Conservation (phyloP, 2,888 invertebrate species). For the Muscina levida region DNA sequence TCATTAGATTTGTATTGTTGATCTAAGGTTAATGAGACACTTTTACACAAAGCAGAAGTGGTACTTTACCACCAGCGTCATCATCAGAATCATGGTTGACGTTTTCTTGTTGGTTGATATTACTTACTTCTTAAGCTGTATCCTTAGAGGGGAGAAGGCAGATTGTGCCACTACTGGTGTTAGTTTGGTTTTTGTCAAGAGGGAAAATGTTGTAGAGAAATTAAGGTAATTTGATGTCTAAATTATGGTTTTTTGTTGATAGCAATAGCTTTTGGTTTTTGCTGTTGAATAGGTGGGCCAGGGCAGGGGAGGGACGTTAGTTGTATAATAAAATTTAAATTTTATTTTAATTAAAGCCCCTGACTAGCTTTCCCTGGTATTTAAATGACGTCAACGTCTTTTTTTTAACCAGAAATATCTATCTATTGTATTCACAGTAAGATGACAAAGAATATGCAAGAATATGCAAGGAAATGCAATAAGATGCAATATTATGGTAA, state of each 20-base stretch:
- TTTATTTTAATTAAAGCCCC: conserved; percentile 30
- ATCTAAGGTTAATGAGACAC: conserved; percentile 64
- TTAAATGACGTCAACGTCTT: too few relatives aligned
- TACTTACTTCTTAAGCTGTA: not conserved
- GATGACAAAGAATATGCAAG: too few relatives aligned
- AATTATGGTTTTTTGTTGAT: conserved; percentile 22
- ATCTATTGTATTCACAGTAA: too few relatives aligned
- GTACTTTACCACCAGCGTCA: conserved; percentile 36
- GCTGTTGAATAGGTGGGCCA: not conserved
- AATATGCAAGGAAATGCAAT: too few relatives aligned
- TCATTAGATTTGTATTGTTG: conserved; percentile 63
- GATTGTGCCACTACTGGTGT: too few relatives aligned
- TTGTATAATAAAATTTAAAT: conserved; percentile 27
- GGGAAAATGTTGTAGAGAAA: not conserved
- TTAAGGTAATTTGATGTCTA: conserved; percentile 36
- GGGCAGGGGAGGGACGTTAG: not conserved
- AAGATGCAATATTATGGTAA: too few relatives aligned
- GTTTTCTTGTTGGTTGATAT: conserved; percentile 2
- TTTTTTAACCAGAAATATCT: too few relatives aligned
- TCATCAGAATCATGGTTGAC: not conserved
- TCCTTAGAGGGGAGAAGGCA: not conserved
- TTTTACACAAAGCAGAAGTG: conserved; percentile 52
- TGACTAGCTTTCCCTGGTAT: too few relatives aligned
- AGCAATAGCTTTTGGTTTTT: not conserved
- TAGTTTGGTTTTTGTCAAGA: not conserved